A percentile compares a stretch with the other conserved stretches of the same genome.
phyloP scores from a whole-genome alignment of 2,888 invertebrate genomes.

The Eupithecia subfuscata region DNA sequence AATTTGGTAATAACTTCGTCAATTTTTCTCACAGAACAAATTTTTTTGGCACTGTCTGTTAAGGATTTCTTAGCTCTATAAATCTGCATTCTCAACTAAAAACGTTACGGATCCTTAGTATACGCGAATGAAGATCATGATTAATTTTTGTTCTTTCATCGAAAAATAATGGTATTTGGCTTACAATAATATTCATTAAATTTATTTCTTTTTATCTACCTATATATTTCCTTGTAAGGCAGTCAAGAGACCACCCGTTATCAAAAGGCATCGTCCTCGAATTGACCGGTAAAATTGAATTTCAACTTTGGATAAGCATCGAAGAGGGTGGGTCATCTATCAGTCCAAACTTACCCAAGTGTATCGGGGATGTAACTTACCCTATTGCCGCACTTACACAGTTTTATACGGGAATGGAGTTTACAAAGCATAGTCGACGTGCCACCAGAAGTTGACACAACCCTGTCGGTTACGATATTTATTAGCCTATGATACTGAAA shows the following conservation, averaged over 20 bases:
- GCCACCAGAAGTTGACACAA: neutral
- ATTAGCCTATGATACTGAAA: too few relatives aligned
- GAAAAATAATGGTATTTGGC: neutral
- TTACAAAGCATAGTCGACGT: neutral
- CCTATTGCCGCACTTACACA: slow-evolving; percentile 16
- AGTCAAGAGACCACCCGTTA: neutral
- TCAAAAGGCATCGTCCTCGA: slow-evolving; percentile 1
- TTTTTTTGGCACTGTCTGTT: too few relatives aligned
- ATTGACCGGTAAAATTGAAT: slow-evolving; percentile 34
- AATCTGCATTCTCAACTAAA: too few relatives aligned
- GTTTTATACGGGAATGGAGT: too few relatives aligned
- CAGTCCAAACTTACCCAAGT: slow-evolving; percentile 32
- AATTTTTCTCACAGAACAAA: too few relatives aligned
- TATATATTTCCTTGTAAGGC: neutral
- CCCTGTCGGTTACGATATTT: neutral
- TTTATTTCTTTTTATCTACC: neutral
- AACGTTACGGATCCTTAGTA: too few relatives aligned
- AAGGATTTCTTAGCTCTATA: too few relatives aligned
- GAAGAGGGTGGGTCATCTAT: slow-evolving; percentile 32
- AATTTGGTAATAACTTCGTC: too few relatives aligned
- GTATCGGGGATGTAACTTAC: slow-evolving; percentile 29
- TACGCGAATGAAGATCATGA: too few relatives aligned
- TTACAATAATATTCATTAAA: too few relatives aligned
- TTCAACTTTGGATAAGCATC: slow-evolving; percentile 33
- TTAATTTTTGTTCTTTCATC: neutral